Evolutionary conservation across 2,113 vertebrate genomes (phyloP), one percentile per base, ranked within the genome.

Genomic region (Aleadryas rufinucha): DNA sequence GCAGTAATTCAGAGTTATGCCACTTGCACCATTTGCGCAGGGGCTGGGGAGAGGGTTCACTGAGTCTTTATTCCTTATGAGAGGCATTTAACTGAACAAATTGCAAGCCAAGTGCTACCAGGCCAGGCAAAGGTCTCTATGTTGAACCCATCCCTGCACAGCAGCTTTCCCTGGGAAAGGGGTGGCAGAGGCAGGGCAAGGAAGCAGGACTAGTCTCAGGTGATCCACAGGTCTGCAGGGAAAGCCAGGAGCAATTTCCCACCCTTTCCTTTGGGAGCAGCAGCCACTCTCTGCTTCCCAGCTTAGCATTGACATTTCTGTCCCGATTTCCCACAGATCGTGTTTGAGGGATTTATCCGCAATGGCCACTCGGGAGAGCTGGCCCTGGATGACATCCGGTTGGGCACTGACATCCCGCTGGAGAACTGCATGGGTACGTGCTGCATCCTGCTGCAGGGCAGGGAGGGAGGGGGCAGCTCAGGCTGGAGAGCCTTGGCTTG

Each of bases 361-460:
- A 98, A 97, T 7, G 98, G 98, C 33, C 98, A 97, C 77, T 94
- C 97, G 1, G 99, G 99, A 93, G 98, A 99, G 96, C 99, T 99
- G 45, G 98, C 99, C 94, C 98, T 99, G 17, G 99, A 99, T 93
- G 99, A 99, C 98, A 99, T 99, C 91, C 98, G 98, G 95, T 98
- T 99, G 49, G 99, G 98, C 98, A 98, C 98, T 2, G 99, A 98
- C 63, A 97, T 99, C 53, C 98, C 99, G 0, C 97, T 99, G 98
- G 99, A 99, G 93, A 98, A 98, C 95, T 99, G 99, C 83, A 99
- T 99, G 97, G 98, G 99, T 99, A 99, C 31, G 99, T 99, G 90
- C 68, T 60, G 35, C 16, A 7, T 44, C 39, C 4, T 0, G 7
- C 59, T 1, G 0, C 0, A 45, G 53, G 59, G 11, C 16, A 16